phyloP scores from a whole-genome alignment of 2,113 vertebrate genomes.

The Rhea americana region DNA sequence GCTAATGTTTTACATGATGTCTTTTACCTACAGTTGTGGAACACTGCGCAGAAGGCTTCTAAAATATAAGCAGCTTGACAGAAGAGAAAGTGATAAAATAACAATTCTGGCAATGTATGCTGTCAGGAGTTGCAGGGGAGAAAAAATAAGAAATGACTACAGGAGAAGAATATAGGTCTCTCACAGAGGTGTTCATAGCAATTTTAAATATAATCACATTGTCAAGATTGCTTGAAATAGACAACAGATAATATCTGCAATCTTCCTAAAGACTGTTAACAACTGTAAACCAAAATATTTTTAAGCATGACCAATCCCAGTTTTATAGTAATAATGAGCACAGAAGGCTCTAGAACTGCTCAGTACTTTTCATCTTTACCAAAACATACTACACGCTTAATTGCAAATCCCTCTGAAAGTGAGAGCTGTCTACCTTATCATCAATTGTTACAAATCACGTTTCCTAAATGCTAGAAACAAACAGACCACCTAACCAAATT shows the following conservation, averaged over 20 bases:
- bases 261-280: not conserved
- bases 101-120: not conserved
- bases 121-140: not conserved
- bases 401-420: not conserved
- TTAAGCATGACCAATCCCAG: not conserved
- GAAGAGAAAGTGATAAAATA: not conserved
- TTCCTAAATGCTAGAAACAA: not conserved
- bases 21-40: not conserved
- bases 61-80: not conserved
- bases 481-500: not conserved
- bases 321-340: not conserved
- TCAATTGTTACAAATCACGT: not conserved
- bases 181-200: not conserved
- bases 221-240: not conserved
- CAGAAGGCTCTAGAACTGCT: not conserved
- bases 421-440: not conserved
- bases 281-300: not conserved
- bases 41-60: not conserved
- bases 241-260: not conserved
- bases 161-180: not conserved
- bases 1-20: not conserved
- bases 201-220: not conserved
- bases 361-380: not conserved
- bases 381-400: not conserved
- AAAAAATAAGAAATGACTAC: not conserved